These are phyloP conservation scores for Stomatorhinus ivindoensis DNA, from an alignment of 2,113 vertebrate genomes.

Conservation along the genomic window DNA sequence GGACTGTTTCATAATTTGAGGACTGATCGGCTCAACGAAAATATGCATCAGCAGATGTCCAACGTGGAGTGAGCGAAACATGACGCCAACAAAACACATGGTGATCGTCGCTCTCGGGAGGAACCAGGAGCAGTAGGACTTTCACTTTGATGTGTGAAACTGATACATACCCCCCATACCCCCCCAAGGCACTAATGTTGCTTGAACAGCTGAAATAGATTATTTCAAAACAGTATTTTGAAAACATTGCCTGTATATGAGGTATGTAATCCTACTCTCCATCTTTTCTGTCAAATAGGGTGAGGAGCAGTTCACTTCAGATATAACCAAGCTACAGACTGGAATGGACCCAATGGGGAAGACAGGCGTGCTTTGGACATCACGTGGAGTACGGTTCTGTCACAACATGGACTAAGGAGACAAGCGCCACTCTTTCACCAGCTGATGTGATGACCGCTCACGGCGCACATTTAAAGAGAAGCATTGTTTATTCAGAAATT, in stretches of 20 bases:
- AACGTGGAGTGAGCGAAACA: not conserved
- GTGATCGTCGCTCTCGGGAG: not conserved
- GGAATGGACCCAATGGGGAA: not conserved
- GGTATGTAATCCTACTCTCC: not conserved
- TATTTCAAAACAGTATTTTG: constrained; percentile 11
- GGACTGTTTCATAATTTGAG: not conserved
- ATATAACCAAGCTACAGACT: not conserved
- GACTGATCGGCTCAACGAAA: not conserved
- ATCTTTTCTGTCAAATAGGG: not conserved
- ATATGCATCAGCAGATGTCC: not conserved
- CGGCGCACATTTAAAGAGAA: not conserved
- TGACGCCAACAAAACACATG: not conserved
- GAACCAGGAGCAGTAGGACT: not conserved
- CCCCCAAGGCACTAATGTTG: constrained; percentile 4
- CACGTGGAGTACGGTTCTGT: not conserved
- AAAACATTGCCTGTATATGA: not conserved
- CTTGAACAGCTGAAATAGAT: constrained; percentile 15
- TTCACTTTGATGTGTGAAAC: constrained; percentile 16
- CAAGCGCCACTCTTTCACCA: not conserved
- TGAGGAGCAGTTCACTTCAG: not conserved
- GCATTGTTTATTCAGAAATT: not conserved
- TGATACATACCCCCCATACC: not conserved
- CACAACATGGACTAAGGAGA: not conserved
- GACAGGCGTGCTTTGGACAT: not conserved
- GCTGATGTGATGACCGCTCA: not conserved